Percentiles rank a stretch among this genome's conserved stretches.
Evolutionary conservation across 1,140 invertebrate species (phyloP).

Genomic region (Orius insidiosus): DNA sequence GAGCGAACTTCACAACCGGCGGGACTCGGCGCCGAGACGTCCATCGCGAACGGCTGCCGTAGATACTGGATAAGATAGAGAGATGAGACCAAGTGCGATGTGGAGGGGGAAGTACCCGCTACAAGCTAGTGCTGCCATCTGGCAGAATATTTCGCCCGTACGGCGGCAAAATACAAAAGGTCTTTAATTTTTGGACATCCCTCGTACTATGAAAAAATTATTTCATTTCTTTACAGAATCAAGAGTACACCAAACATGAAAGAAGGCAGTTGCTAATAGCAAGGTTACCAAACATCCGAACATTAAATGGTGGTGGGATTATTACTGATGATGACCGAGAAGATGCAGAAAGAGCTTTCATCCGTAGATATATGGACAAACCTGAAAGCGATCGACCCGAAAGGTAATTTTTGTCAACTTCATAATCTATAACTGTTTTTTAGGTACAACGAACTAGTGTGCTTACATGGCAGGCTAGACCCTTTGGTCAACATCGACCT

Average conservation of each 20-base stretch:
- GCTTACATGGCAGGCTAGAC: conserved; percentile 69
- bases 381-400: conserved; percentile 58
- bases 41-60: too few species aligned
- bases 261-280: conserved; percentile 70
- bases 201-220: too few species aligned
- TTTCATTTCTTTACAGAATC: conserved; percentile 17
- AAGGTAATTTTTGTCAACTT: conserved; percentile 37
- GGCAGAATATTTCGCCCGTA: too few species aligned
- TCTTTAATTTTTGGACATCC: too few species aligned
- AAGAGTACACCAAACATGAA: conserved; percentile 74
- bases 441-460: conserved; percentile 64
- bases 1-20: too few species aligned
- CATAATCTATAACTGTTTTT: too few species aligned
- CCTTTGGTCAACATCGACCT: conserved; percentile 72
- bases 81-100: too few species aligned
- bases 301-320: conserved; percentile 72
- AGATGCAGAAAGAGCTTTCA: conserved; percentile 83
- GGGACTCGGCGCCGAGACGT: too few species aligned
- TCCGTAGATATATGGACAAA: conserved; percentile 79
- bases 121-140: too few species aligned
- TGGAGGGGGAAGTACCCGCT: too few species aligned
- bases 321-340: conserved; percentile 66
- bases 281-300: conserved; percentile 63
- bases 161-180: too few species aligned
- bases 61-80: too few species aligned